Conservation (phyloP, 2,797 vertebrate species). For the Falco columbarius region DNA sequence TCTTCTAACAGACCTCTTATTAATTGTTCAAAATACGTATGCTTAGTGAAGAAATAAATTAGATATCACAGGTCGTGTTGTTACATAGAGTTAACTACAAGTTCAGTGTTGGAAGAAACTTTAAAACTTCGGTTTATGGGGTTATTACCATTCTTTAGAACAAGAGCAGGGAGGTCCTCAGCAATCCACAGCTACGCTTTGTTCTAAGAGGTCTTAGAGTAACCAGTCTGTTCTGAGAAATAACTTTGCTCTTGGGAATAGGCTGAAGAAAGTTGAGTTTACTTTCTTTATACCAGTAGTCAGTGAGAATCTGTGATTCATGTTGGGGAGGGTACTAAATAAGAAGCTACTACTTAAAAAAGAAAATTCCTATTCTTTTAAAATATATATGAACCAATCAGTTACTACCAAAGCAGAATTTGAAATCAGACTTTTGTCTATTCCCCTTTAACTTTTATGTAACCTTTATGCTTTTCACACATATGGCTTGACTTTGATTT, state of each 20-base stretch:
- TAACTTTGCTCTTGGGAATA: neutral
- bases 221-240: constrained; percentile 39
- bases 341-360: neutral
- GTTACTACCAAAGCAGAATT: neutral
- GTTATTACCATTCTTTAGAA: neutral
- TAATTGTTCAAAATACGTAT: neutral
- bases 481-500: neutral
- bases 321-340: neutral
- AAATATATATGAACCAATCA: neutral
- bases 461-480: neutral
- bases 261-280: constrained; percentile 4
- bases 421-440: neutral
- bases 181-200: neutral
- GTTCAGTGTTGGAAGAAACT: neutral
- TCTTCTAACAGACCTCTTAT: neutral
- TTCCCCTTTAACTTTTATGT: neutral
- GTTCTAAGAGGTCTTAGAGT: constrained; percentile 10
- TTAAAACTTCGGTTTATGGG: neutral
- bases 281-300: neutral
- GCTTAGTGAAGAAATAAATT: neutral
- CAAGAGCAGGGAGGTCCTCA: neutral
- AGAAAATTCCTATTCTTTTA: neutral
- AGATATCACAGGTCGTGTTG: neutral
- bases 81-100: neutral
- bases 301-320: neutral